Base-by-base conservation (phyloP, 2,888 invertebrate species). In the Ferrisia virgata region DNA sequence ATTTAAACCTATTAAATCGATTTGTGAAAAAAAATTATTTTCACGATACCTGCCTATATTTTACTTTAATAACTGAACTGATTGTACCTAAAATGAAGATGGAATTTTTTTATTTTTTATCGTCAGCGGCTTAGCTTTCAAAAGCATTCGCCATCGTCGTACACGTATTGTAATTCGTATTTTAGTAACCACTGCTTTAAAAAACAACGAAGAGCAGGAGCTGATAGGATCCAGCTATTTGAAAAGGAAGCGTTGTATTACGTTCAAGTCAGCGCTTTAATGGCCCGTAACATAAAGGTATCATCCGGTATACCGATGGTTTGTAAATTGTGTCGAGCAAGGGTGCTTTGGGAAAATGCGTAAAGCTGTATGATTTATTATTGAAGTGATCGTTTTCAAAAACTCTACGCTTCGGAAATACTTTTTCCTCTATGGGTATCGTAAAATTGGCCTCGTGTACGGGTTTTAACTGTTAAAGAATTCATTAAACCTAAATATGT, bases 201-300 rank as follows among this genome's bases (percentile, higher is more conserved):
- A 53, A 53, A 53, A 53, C 53, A 53, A 53, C 53, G 22, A 4
- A 22, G 53, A 53, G 53, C 22, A 53, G 22, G 53, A 69, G 69
- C 28, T 69, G 28, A 69, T 69, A 69, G 31, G 69, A n/a, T n/a
- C n/a, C n/a, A 69, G 31, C 31, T 69, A 69, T 69, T 69, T 33
- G 69, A 69, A 69, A 69, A 69, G 69, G 69, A 69, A 69, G 69
- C 31, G 31, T 69, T 64, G 69, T 69, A 33, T 53, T 69, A 69
- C 69, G 69, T 69, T 33, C 69, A 33, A 69, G 69, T 69, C 69
- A 69, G 31, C 69, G 53, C 53, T 69, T 33, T 69, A 69, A 69
- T 69, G 69, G 69, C 69, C 31, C 69, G 69, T 69, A 69, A 69
- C 69, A 31, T 33, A 33, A 69, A 69, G 31, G 31, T 69, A 69